Evolutionary conservation across 1,140 invertebrate genomes (phyloP).

Genomic region (Paraescarpia echinospica): DNA sequence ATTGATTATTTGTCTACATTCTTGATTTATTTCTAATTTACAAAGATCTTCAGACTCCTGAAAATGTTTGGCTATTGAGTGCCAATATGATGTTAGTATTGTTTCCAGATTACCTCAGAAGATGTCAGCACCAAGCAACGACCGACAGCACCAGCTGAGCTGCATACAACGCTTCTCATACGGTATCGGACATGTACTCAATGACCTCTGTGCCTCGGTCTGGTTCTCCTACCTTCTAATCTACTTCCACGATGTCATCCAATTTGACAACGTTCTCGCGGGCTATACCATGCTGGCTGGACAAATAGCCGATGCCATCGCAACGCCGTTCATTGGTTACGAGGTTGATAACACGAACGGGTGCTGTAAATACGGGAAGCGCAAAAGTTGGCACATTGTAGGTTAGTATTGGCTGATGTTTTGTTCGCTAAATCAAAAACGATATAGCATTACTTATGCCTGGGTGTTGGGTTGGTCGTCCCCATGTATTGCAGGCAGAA

Average conservation of each 20-base stretch:
- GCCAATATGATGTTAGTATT: no score
- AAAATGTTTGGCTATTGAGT: no score
- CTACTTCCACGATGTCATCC: conserved; percentile 81
- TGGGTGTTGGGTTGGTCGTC: no score
- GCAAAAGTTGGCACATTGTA: conserved; percentile 90
- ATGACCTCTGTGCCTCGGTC: conserved; percentile 93
- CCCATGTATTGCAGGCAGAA: no score
- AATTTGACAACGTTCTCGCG: conserved; percentile 72
- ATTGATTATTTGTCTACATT: no score
- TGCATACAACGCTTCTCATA: conserved; percentile 62
- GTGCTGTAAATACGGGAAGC: conserved; percentile 74
- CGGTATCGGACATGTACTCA: conserved; percentile 83
- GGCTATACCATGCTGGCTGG: conserved; percentile 70
- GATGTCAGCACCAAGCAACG: not conserved
- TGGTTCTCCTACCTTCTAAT: conserved; percentile 97
- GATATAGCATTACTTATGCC: no score
- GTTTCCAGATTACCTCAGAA: no score
- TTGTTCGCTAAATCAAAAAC: no score
- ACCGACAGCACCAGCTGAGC: not conserved
- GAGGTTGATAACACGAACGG: conserved; percentile 77
- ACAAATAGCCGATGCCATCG: conserved; percentile 79
- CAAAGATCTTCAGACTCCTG: no score
- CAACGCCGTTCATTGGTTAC: conserved; percentile 86
- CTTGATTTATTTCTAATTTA: no score
- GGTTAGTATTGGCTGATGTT: conserved; percentile 63